These are phyloP conservation scores for Diadromus collaris DNA, from an alignment of 2,888 invertebrate genomes.

Conservation along the genomic window DNA sequence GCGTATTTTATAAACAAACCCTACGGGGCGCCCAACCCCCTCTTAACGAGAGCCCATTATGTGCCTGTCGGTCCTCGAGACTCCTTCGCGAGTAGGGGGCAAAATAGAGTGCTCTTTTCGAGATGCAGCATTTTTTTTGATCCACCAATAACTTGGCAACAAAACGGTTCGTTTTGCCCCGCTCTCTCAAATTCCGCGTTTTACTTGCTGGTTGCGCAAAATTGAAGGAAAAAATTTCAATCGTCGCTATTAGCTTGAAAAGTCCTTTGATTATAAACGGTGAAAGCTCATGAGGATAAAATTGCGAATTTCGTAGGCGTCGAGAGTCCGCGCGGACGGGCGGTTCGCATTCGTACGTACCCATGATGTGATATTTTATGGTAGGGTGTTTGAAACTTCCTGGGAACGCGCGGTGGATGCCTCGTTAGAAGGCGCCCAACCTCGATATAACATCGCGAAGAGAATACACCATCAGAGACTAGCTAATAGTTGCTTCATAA, in stretches of 20 bases:
- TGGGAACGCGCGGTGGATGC: constrained; percentile 47
- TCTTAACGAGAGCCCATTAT: constrained; percentile 58
- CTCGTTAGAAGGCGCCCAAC: constrained; percentile 74
- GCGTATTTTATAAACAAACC: constrained; percentile 67
- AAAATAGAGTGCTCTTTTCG: not conserved
- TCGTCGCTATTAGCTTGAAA: constrained; percentile 15
- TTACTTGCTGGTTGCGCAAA: not conserved
- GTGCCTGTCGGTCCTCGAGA: constrained; percentile 34
- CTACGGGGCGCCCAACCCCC: constrained; percentile 56
- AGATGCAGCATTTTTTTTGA: not conserved
- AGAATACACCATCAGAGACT: constrained; percentile 73
- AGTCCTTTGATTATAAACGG: constrained; percentile 48
- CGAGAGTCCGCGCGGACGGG: constrained; percentile 56
- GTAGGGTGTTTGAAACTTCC: constrained; percentile 37
- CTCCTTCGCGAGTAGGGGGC: not conserved
- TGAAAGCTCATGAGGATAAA: constrained; percentile 50
- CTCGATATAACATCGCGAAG: constrained; percentile 66
- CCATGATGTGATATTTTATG: constrained; percentile 52
- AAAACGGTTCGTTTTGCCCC: not conserved
- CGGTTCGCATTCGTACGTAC: constrained; percentile 62
- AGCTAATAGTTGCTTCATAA: constrained; percentile 75
- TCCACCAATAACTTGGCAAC: not conserved
- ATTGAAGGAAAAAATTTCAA: constrained; percentile 39
- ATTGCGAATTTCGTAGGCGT: constrained; percentile 59
- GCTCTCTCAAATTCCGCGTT: not conserved